Percentiles rank a stretch among this genome's conserved stretches.
phyloP scores from a whole-genome alignment of 2,113 vertebrate genomes.

The Tapirus terrestris region DNA sequence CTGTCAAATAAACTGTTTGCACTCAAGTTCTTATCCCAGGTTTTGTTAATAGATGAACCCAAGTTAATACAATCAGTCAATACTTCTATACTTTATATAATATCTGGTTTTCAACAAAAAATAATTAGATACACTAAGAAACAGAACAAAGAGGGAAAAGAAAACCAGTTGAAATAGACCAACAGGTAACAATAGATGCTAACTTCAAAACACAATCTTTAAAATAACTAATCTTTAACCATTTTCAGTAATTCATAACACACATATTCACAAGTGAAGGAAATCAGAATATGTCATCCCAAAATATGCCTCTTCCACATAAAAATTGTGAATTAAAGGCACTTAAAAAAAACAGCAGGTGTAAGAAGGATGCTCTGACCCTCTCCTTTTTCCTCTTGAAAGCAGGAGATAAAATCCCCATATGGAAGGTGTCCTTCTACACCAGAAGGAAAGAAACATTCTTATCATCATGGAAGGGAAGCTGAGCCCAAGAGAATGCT shows the following conservation, averaged over 20 bases:
- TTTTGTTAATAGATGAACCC: background rate
- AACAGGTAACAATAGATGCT: background rate
- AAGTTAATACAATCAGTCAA: background rate
- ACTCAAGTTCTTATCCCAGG: background rate
- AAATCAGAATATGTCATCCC: background rate
- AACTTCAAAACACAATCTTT: background rate
- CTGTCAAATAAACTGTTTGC: background rate
- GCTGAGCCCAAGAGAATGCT: background rate
- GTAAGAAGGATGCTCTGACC: background rate
- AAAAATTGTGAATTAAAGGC: background rate
- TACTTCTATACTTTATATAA: background rate
- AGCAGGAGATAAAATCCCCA: background rate
- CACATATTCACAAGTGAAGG: background rate
- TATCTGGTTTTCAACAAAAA: background rate
- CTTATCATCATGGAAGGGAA: background rate
- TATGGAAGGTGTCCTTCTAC: background rate
- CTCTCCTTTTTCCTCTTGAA: background rate
- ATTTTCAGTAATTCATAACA: background rate
- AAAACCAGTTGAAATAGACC: background rate
- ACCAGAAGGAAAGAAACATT: background rate
- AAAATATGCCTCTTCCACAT: background rate
- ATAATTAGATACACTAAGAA: background rate
- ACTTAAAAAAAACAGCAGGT: background rate
- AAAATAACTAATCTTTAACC: background rate
- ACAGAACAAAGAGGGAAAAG: fast-evolving